Evolutionary conservation across 2,797 vertebrate species (phyloP), one percentile per base, ranked within the genome.

Genomic region (Bradypus variegatus): DNA sequence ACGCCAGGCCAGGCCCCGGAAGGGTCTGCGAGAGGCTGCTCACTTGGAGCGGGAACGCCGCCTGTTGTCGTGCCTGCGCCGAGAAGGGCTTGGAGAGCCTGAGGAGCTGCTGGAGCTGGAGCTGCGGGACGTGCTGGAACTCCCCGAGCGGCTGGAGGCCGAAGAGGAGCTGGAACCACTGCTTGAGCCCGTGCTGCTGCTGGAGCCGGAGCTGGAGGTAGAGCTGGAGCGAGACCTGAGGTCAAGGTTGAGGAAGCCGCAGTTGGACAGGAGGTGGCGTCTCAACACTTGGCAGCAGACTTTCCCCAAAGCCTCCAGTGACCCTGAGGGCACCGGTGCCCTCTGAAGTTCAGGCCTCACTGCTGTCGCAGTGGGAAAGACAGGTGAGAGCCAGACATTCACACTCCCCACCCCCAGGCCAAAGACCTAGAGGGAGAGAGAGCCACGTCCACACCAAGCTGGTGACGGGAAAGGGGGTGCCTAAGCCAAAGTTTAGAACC

Each of bases 151-250:
- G 96, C 98, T 99, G 0, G 99, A 98, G 0, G 98, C 98, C 16
- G 99, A 99, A 4, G 98, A 99, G 1, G 99, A 99, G 95, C 99
- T 99, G 29, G 99, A 99, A 41, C 99, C 99, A 14, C 98, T 99
- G 93, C 99, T 99, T 15, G 99, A 99, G 73, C 99, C 99, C 0
- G 98, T 99, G 97, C 98, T 99, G 94, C 99, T 99, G 88, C 99
- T 99, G 76, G 99, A 99, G 83, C 99, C 99, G 6, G 98, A 99
- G 97, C 99, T 99, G 48, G 99, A 99, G 87, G 98, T 98, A 19
- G 99, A 99, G 96, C 98, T 99, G n/a, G 98, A 98, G 76, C 97
- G 95, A 91, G 98, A 99, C 94, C 98, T 98, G 91, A 64, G n/a
- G 69, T 1, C 6, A n/a, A 91, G 87, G 16, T 13, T 13, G 14